These are phyloP conservation scores for Dascillus cervinus DNA, from an alignment of 2,888 invertebrate species.

Conservation along the genomic window DNA sequence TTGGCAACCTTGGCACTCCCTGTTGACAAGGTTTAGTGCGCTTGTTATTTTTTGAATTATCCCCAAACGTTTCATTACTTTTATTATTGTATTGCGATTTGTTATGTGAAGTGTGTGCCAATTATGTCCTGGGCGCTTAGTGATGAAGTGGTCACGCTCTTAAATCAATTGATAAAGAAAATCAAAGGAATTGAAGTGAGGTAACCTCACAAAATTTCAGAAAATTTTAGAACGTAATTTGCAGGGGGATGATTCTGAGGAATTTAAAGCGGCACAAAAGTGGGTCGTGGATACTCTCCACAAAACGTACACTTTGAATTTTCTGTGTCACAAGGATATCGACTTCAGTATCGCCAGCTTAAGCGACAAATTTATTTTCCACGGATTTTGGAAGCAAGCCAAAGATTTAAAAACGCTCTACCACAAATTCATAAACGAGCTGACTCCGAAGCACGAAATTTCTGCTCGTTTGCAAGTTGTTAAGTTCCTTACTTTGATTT, in stretches of 20 bases:
- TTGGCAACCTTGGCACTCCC: too few species aligned
- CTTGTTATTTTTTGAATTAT: too few species aligned
- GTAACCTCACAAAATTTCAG: slow-evolving; percentile 17
- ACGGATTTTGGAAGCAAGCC: slow-evolving; percentile 34
- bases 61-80: too few species aligned
- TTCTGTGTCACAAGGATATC: slow-evolving; percentile 31
- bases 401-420: slow-evolving; percentile 27
- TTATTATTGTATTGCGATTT: too few species aligned
- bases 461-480: slow-evolving; percentile 28
- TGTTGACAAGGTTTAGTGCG: too few species aligned
- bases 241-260: slow-evolving; percentile 7
- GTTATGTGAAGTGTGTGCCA: too few species aligned
- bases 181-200: slow-evolving; percentile 27
- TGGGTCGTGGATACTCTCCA: slow-evolving; percentile 24
- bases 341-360: slow-evolving; percentile 29
- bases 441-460: slow-evolving; percentile 23
- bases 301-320: slow-evolving; percentile 32
- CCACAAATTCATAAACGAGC: slow-evolving; percentile 26
- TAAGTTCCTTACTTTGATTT: slow-evolving; percentile 33
- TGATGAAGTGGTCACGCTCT: slow-evolving; percentile 18
- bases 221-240: slow-evolving; percentile 6
- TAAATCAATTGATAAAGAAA: slow-evolving; percentile 25
- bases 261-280: slow-evolving; percentile 26
- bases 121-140: slow-evolving; percentile 26
- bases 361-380: slow-evolving; percentile 35